phyloP scores from a whole-genome alignment of 2,113 vertebrate species.

The Crypturellus undulatus region DNA sequence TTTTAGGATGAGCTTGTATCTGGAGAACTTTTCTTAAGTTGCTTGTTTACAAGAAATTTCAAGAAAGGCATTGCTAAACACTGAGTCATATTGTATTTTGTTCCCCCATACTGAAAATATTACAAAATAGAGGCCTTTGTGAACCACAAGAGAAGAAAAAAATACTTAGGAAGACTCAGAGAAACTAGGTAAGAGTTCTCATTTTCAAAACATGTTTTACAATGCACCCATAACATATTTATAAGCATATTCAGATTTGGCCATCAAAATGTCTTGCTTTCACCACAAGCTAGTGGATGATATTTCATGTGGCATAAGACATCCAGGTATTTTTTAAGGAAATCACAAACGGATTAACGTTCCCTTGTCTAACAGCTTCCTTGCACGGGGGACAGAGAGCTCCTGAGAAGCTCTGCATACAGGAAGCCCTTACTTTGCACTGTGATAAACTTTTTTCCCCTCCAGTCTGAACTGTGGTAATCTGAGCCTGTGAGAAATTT shows the following conservation, averaged over 20 bases:
- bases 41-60: neutral
- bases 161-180: neutral
- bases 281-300: neutral
- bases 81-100: neutral
- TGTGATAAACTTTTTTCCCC: neutral
- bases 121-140: neutral
- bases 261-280: rapidly evolving
- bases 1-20: neutral
- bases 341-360: neutral
- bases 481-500: neutral
- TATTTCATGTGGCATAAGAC: neutral
- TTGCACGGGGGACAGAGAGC: neutral
- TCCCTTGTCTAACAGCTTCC: neutral
- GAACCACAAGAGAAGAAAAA: neutral
- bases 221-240: neutral
- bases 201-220: neutral
- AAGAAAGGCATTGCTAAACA: neutral
- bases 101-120: rapidly evolving
- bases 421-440: neutral
- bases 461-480: neutral
- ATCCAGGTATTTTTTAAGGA: neutral
- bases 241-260: neutral
- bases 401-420: neutral
- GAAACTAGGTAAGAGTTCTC: neutral
- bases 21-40: neutral